Conservation (phyloP, 2,888 invertebrate species). For the Drosophila antonietae region DNA sequence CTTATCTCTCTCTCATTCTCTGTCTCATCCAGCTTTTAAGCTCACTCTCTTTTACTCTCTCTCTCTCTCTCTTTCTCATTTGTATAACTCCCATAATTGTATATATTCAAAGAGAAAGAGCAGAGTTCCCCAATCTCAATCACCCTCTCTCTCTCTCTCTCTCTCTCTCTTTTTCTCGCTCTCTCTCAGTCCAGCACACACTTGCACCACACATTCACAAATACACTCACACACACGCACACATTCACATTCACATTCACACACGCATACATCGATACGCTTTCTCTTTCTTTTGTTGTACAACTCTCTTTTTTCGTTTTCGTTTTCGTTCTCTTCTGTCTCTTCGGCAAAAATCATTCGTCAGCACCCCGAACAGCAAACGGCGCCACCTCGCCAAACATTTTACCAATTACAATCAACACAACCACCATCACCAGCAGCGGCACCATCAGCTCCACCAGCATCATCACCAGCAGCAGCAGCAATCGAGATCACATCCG, state of each 20-base stretch:
- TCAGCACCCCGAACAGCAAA: conserved; percentile 83
- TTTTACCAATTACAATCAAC: conserved; percentile 74
- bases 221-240: background rate
- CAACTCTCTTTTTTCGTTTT: conserved; percentile 76
- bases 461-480: conserved; percentile 20
- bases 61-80: conserved; percentile 18
- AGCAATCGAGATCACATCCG: conserved; percentile 22
- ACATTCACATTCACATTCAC: conserved; percentile 13
- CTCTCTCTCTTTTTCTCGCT: too few relatives aligned
- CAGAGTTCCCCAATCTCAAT: conserved; percentile 5
- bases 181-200: conserved; percentile 23
- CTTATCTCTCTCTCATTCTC: conserved; percentile 16
- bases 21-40: conserved; percentile 10
- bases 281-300: conserved; percentile 77
- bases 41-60: background rate
- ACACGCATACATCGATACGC: conserved; percentile 50
- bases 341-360: conserved; percentile 61
- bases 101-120: conserved; percentile 24
- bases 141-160: background rate
- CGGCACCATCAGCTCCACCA: conserved; percentile 34
- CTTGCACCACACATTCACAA: conserved; percentile 12
- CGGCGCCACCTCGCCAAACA: conserved; percentile 83
- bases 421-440: conserved; percentile 61
- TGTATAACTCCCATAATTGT: conserved; percentile 33
- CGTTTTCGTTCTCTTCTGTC: conserved; percentile 58